Percentiles rank a stretch among this genome's conserved stretches.
phyloP scores from a whole-genome alignment of 2,888 invertebrate species.

The Punctoribates punctum region DNA sequence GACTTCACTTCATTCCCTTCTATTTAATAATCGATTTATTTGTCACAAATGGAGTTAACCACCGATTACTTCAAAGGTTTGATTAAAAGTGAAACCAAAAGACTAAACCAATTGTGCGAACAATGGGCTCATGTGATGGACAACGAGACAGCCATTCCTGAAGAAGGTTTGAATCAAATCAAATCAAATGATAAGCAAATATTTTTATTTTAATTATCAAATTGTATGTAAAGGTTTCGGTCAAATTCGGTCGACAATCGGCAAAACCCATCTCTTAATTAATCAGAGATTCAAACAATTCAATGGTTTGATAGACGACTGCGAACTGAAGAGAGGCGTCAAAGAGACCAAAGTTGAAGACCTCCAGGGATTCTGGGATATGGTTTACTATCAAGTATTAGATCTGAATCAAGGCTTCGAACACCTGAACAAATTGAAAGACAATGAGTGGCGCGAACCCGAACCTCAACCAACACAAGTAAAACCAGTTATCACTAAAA shows the following conservation, averaged over 20 bases:
- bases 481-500: neutral
- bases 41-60: slow-evolving; percentile 11
- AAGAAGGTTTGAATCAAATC: slow-evolving; percentile 33
- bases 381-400: slow-evolving; percentile 55
- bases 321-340: slow-evolving; percentile 54
- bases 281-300: slow-evolving; percentile 56
- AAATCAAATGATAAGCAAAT: neutral
- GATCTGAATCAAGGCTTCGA: slow-evolving; percentile 38
- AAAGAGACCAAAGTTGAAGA: slow-evolving; percentile 54
- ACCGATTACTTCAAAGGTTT: slow-evolving; percentile 42
- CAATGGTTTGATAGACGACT: slow-evolving; percentile 54
- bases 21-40: neutral
- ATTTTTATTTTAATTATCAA: slow-evolving; percentile 48
- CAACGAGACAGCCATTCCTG: slow-evolving; percentile 37
- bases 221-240: slow-evolving; percentile 49
- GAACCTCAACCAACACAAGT: neutral
- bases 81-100: slow-evolving; percentile 28
- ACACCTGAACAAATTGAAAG: neutral
- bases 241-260: slow-evolving; percentile 53
- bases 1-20: neutral
- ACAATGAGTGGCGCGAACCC: slow-evolving; percentile 34
- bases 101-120: slow-evolving; percentile 41
- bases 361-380: slow-evolving; percentile 58
- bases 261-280: slow-evolving; percentile 55
- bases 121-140: slow-evolving; percentile 39